Percentiles rank a stretch among this genome's conserved stretches.
These are phyloP conservation scores for Protonibea diacanthus DNA, from an alignment of 2,797 vertebrate genomes.

Conservation along the genomic window DNA sequence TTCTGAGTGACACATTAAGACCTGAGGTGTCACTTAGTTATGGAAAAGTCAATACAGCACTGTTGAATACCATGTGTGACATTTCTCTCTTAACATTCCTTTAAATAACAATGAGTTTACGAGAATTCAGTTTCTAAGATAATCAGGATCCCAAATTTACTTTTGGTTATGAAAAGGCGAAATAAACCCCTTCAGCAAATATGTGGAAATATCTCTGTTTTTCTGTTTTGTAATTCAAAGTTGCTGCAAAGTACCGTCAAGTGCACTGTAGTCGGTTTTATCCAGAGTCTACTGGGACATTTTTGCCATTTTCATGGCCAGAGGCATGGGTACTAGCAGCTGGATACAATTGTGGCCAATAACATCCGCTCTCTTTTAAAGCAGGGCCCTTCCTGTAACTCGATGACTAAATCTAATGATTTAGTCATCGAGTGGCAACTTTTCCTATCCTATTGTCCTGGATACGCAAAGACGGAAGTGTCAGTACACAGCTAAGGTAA, in stretches of 20 bases:
- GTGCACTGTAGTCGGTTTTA: not conserved
- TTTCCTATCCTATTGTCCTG: not conserved
- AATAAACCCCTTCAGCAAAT: not conserved
- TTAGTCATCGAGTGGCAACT: not conserved
- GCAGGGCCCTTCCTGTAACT: conserved; percentile 7
- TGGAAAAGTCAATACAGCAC: not conserved
- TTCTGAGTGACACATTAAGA: conserved; percentile 10
- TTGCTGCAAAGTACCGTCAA: not conserved
- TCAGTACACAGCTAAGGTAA: not conserved
- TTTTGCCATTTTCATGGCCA: conserved; percentile 1
- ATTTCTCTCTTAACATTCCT: not conserved
- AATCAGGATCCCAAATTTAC: too few relatives aligned
- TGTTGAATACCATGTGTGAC: not conserved
- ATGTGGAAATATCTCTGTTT: not conserved
- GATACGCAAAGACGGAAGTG: not conserved
- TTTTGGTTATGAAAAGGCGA: not conserved
- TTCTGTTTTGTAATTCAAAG: not conserved
- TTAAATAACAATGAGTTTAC: not conserved
- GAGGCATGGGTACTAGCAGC: conserved; percentile 18
- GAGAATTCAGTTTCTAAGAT: not conserved
- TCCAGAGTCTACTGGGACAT: not conserved
- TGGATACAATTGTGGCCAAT: conserved; percentile 33
- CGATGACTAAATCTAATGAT: conserved; percentile 6
- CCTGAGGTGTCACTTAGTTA: not conserved
- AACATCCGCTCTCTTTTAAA: conserved; percentile 14